These are phyloP conservation scores for Leptinotarsa texana DNA, from an alignment of 1,140 invertebrate genomes.

Conservation along the genomic window DNA sequence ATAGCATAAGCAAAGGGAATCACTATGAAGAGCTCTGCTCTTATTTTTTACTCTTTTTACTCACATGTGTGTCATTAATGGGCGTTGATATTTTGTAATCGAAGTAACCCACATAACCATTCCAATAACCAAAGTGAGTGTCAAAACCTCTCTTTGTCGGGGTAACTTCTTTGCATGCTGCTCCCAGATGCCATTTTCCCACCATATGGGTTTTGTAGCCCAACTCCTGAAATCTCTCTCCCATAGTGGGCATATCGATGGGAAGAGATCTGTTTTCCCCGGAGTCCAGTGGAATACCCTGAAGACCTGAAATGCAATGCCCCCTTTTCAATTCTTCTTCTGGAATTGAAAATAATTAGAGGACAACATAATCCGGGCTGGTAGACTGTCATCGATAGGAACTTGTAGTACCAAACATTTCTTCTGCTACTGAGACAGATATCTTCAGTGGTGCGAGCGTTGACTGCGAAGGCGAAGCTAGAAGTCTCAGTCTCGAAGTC, in stretches of 20 bases:
- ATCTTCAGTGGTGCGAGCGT: no score
- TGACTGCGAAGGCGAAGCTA: no score
- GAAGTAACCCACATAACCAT: constrained; percentile 65
- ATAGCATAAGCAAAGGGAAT: no score
- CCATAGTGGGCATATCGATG: constrained; percentile 62
- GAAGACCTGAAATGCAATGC: constrained; percentile 59
- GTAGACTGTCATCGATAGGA: no score
- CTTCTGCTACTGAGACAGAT: no score
- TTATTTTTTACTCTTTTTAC: neutral
- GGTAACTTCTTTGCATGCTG: constrained; percentile 52
- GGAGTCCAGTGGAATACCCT: constrained; percentile 63
- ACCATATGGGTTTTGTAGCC: constrained; percentile 84
- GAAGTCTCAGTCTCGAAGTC: no score
- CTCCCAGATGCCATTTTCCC: constrained; percentile 89
- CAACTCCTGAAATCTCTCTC: constrained; percentile 72
- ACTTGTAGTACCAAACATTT: no score
- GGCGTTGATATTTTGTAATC: constrained; percentile 55
- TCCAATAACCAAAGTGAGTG: constrained; percentile 68
- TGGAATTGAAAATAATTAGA: no score
- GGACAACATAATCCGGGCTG: no score
- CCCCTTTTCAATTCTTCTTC: no score
- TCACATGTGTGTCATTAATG: neutral
- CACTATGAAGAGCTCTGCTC: no score
- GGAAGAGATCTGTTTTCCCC: constrained; percentile 63
- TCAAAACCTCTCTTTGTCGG: constrained; percentile 67